phyloP scores from a whole-genome alignment of 2,888 invertebrate genomes.

The Itoplectis maculator region DNA sequence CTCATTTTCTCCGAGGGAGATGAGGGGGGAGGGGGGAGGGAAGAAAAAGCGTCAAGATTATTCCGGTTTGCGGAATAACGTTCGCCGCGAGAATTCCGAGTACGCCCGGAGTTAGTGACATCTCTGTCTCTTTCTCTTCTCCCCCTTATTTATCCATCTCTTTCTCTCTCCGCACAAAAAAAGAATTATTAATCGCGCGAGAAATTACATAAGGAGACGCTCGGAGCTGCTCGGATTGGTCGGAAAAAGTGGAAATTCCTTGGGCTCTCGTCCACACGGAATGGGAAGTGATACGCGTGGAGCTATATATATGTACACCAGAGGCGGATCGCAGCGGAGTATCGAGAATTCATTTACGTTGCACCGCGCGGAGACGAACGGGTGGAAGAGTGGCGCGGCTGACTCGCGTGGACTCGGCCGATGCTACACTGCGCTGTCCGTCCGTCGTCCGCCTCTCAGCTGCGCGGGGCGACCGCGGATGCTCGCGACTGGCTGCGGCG shows the following conservation, averaged over 20 bases:
- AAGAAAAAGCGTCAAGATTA: neutral
- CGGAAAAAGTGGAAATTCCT: conserved; percentile 36
- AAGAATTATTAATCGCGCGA: conserved; percentile 35
- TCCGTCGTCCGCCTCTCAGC: neutral
- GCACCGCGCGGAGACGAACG: conserved; percentile 18
- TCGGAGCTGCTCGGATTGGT: conserved; percentile 15
- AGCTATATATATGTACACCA: no score
- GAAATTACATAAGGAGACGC: conserved; percentile 34
- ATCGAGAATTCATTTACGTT: conserved; percentile 53
- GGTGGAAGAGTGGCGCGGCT: conserved; percentile 1
- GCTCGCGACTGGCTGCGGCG: neutral
- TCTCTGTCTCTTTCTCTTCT: no score
- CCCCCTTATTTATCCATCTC: no score
- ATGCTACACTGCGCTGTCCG: neutral
- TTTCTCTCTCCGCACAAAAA: no score
- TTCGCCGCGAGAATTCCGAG: no score
- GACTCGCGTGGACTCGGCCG: neutral
- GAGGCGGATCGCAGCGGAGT: conserved; percentile 26
- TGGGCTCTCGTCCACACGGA: neutral
- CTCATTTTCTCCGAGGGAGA: neutral
- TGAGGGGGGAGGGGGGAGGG: neutral
- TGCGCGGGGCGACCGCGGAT: no score
- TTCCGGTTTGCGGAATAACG: no score
- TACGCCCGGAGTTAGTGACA: no score
- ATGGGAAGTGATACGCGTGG: neutral